phyloP scores from a whole-genome alignment of 2,888 invertebrate genomes.

The Notodonta dromedarius region DNA sequence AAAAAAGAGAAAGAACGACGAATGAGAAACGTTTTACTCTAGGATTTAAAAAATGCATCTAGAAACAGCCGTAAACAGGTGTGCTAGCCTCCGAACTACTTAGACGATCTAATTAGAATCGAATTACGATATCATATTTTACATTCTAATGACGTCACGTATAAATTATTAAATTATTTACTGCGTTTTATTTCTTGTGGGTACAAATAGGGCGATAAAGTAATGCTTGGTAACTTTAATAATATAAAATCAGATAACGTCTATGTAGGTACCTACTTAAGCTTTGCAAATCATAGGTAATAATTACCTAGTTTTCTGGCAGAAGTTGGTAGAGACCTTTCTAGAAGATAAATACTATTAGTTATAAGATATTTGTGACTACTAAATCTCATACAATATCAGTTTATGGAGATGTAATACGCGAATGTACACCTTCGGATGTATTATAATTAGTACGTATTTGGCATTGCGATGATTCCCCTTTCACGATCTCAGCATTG shows the following conservation, averaged over 20 bases:
- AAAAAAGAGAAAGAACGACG: background rate
- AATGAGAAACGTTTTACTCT: background rate
- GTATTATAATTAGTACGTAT: background rate
- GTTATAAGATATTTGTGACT: no score
- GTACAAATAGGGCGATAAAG: background rate
- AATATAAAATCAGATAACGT: no score
- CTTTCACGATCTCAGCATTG: background rate
- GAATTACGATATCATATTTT: constrained; percentile 26
- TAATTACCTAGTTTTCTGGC: no score
- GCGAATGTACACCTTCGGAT: no score
- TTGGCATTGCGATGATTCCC: background rate
- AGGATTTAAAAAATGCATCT: background rate
- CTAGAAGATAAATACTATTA: no score
- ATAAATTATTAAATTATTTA: constrained; percentile 7
- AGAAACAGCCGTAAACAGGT: constrained; percentile 6
- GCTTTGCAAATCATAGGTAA: no score
- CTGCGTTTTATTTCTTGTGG: background rate
- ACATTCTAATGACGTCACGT: constrained; percentile 7
- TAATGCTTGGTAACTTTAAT: no score
- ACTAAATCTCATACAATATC: no score
- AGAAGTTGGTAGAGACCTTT: no score
- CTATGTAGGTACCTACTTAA: no score
- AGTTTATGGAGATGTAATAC: no score
- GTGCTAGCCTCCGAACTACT: constrained; percentile 11
- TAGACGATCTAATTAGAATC: constrained; percentile 18